Conservation (phyloP, 1,140 invertebrate genomes). For the Cataglyphis hispanica region DNA sequence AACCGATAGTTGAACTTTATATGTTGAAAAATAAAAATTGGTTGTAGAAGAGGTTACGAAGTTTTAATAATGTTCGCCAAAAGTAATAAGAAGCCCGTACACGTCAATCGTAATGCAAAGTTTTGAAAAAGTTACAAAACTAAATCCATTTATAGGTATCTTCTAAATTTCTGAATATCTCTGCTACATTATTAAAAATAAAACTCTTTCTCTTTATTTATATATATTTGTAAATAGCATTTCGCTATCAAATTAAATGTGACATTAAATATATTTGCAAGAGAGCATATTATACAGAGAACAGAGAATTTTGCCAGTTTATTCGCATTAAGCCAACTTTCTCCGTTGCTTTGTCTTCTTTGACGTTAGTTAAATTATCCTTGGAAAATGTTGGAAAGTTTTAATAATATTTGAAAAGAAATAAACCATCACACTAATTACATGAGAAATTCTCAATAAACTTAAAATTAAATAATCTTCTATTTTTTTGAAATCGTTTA, state of each 20-base stretch:
- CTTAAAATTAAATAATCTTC: conserved; percentile 53
- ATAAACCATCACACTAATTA: conserved; percentile 41
- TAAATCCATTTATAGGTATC: conserved; percentile 18
- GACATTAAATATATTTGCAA: conserved; percentile 26
- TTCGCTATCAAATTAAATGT: conserved; percentile 11
- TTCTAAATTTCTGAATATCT: conserved; percentile 6
- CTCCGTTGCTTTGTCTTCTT: conserved; percentile 49
- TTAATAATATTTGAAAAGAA: conserved; percentile 54
- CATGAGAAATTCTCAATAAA: conserved; percentile 30
- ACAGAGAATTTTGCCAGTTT: conserved; percentile 22
- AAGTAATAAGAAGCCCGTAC: conserved; percentile 23
- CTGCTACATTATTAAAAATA: conserved; percentile 9
- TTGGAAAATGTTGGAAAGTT: conserved; percentile 58
- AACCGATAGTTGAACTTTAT: conserved; percentile 58
- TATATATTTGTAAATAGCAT: too few relatives aligned
- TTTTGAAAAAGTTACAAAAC: conserved; percentile 24
- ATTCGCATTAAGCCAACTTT: conserved; percentile 52
- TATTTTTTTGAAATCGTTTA: conserved; percentile 13
- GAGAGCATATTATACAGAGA: conserved; percentile 16
- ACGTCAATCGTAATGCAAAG: conserved; percentile 27
- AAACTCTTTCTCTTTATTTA: background rate
- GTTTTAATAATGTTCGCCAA: conserved; percentile 55
- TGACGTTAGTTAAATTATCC: conserved; percentile 55
- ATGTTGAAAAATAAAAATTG: conserved; percentile 60
- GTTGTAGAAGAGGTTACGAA: conserved; percentile 52